Conservation (phyloP, 1,140 invertebrate genomes). For the Euura saliciscinereae region DNA sequence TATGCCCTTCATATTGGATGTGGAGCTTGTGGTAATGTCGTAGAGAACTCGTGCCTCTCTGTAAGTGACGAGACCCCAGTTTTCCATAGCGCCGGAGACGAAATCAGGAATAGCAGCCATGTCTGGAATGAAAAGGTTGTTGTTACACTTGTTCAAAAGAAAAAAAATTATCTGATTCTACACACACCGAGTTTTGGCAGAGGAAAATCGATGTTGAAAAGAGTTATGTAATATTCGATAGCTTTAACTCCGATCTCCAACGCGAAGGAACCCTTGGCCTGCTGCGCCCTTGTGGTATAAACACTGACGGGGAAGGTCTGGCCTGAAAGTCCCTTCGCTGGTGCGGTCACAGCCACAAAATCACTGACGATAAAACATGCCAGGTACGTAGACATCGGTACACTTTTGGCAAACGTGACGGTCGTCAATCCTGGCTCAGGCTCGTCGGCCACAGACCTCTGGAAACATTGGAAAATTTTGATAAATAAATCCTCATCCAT, state of each 20-base stretch:
- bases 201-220: slow-evolving; percentile 86
- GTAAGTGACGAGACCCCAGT: slow-evolving; percentile 88
- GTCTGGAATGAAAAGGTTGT: slow-evolving; percentile 64
- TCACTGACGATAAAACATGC: slow-evolving; percentile 91
- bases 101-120: slow-evolving; percentile 95
- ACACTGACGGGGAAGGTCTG: slow-evolving; percentile 70
- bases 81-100: slow-evolving; percentile 94
- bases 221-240: slow-evolving; percentile 85
- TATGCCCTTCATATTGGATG: slow-evolving; percentile 77
- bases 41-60: slow-evolving; percentile 84
- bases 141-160: not conserved
- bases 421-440: slow-evolving; percentile 55
- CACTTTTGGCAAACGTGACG: slow-evolving; percentile 78
- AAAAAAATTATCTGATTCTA: slow-evolving; percentile 1
- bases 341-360: slow-evolving; percentile 69
- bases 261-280: slow-evolving; percentile 81
- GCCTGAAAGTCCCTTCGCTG: slow-evolving; percentile 61
- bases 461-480: slow-evolving; percentile 18
- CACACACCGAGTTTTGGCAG: slow-evolving; percentile 81
- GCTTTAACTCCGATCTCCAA: slow-evolving; percentile 77
- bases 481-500: not conserved
- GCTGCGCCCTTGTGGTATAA: slow-evolving; percentile 76
- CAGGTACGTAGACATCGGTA: slow-evolving; percentile 92
- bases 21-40: slow-evolving; percentile 71
- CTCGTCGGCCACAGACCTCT: slow-evolving; percentile 48